These are phyloP conservation scores for Trochalopteron elliotii DNA, from an alignment of 2,113 vertebrate genomes.

Conservation along the genomic window DNA sequence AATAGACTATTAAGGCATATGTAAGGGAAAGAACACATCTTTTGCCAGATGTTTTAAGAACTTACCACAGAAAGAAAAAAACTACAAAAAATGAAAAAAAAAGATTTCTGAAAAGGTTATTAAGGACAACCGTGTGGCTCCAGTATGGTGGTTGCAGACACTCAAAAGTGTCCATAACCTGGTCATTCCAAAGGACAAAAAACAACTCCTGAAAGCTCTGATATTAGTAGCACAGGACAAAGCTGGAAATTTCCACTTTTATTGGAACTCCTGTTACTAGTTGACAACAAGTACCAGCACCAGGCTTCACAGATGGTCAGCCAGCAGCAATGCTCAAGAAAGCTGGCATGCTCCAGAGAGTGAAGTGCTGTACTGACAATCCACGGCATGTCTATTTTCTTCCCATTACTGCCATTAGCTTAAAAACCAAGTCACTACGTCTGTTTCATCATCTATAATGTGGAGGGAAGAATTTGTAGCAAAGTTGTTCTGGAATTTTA, in stretches of 20 bases:
- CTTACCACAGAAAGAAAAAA: not conserved
- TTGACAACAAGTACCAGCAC: not conserved
- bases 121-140: rapidly evolving
- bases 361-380: not conserved
- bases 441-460: not conserved
- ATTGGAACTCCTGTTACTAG: not conserved
- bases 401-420: not conserved
- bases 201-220: not conserved
- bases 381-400: rapidly evolving
- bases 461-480: not conserved
- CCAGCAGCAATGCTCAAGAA: not conserved
- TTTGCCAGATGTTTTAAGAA: not conserved
- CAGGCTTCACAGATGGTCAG: slow-evolving; percentile 1
- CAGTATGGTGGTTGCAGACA: not conserved
- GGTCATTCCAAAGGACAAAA: not conserved
- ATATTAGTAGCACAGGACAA: not conserved
- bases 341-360: not conserved
- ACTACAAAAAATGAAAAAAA: not conserved
- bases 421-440: not conserved
- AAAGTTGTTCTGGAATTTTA: not conserved
- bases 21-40: not conserved
- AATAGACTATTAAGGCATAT: not conserved
- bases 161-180: not conserved
- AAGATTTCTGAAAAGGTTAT: not conserved
- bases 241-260: not conserved